Evolutionary conservation across 2,113 vertebrate genomes (phyloP).

Genomic region (Henicopernis longicauda): DNA sequence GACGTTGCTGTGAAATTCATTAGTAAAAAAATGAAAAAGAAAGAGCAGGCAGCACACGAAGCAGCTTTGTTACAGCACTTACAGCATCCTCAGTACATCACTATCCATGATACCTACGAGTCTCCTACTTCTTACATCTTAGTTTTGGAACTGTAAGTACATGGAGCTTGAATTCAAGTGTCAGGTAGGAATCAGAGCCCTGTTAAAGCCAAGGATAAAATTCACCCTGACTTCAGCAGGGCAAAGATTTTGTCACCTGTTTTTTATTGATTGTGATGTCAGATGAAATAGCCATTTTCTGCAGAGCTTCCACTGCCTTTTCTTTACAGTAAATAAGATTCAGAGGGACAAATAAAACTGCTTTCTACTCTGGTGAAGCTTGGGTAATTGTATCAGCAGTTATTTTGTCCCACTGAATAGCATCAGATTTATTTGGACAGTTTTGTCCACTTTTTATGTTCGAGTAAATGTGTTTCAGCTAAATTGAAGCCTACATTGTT

Average conservation of each 20-base stretch:
- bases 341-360: not conserved
- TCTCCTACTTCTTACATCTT: slow-evolving; percentile 87
- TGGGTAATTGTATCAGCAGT: not conserved
- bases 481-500: not conserved
- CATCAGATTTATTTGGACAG: not conserved
- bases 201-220: not conserved
- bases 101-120: slow-evolving; percentile 89
- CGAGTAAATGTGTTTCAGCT: not conserved
- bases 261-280: not conserved
- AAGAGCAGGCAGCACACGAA: slow-evolving; percentile 93
- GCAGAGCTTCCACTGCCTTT: not conserved
- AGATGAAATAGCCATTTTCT: not conserved
- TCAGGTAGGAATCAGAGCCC: not conserved
- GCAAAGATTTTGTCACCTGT: not conserved
- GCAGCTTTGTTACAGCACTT: slow-evolving; percentile 87
- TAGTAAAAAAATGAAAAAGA: slow-evolving; percentile 96
- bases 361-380: not conserved
- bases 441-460: not conserved
- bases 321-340: not conserved
- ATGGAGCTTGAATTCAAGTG: not conserved
- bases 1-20: slow-evolving; percentile 96
- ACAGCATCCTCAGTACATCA: slow-evolving; percentile 90
- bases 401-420: not conserved
- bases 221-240: not conserved
- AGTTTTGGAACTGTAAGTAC: slow-evolving; percentile 91